A percentile compares a stretch with the other conserved stretches of the same genome.
Evolutionary conservation across 2,888 invertebrate species (phyloP).

Genomic region (Protonemura montana): DNA sequence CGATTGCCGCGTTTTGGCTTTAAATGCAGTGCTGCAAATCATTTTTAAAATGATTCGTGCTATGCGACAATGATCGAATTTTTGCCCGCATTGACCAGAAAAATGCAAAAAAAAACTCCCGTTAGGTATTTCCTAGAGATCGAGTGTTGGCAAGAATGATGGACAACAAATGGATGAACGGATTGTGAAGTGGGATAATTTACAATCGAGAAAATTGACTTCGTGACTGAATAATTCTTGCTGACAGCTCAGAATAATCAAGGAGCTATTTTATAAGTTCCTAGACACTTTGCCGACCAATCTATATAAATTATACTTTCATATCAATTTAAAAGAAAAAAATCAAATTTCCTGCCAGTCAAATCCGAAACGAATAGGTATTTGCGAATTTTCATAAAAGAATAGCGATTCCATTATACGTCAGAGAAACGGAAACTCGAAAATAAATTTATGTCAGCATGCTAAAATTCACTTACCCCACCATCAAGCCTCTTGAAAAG

Average conservation of each 20-base stretch:
- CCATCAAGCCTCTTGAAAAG: neutral
- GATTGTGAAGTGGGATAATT: too few relatives aligned
- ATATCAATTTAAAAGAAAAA: neutral
- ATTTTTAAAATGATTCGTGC: too few relatives aligned
- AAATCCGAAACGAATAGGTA: neutral
- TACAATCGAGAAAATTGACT: too few relatives aligned
- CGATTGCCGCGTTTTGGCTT: too few relatives aligned
- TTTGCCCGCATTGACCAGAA: too few relatives aligned
- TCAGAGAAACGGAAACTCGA: neutral
- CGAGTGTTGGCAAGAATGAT: too few relatives aligned
- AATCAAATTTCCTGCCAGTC: neutral
- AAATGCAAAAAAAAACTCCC: too few relatives aligned
- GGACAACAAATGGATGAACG: too few relatives aligned
- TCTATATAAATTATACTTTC: neutral
- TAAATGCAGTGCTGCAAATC: too few relatives aligned
- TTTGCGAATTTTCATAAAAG: neutral
- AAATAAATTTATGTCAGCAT: neutral
- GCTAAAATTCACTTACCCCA: neutral
- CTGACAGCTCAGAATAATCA: neutral
- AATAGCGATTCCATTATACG: neutral
- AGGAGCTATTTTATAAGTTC: neutral
- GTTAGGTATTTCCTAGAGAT: too few relatives aligned
- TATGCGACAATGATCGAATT: too few relatives aligned
- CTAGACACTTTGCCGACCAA: neutral
- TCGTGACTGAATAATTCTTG: neutral